Conservation (phyloP, 2,888 invertebrate genomes). For the Parnassius glacialis region DNA sequence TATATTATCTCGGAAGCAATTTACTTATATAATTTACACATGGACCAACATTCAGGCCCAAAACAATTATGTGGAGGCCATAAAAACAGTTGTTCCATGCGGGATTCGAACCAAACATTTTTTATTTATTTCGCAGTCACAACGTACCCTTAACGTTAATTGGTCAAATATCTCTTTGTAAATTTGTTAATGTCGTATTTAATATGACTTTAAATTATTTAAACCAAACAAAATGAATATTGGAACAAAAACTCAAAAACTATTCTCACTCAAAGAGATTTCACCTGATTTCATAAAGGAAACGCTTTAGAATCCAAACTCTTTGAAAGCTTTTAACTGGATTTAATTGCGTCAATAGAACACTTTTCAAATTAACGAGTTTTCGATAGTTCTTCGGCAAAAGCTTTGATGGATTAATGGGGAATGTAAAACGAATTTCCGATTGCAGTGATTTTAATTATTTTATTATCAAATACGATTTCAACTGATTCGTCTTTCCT, state of each 20-base stretch:
- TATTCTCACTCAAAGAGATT: not conserved
- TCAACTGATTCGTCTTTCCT: not conserved
- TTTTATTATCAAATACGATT: not conserved
- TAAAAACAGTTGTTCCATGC: no score
- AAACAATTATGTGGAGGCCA: no score
- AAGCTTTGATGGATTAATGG: not conserved
- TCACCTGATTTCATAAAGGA: not conserved
- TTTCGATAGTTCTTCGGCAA: not conserved
- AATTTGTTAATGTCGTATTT: no score
- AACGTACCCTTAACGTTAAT: no score
- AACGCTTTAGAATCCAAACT: not conserved
- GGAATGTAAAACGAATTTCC: not conserved
- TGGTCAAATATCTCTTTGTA: no score
- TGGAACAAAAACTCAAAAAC: not conserved
- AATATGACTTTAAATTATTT: no score
- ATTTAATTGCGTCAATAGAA: conserved; percentile 20
- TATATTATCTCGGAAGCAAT: no score
- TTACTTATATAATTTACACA: no score
- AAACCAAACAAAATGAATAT: not conserved
- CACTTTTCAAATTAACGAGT: conserved; percentile 10
- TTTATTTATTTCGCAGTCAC: no score
- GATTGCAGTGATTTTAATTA: not conserved
- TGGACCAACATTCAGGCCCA: no score
- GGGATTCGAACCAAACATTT: no score
- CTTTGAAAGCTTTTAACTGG: conserved; percentile 2